Base-by-base conservation (phyloP, 35 echinoderm and acorn worm species). In the Ophiothrix spiculata region DNA sequence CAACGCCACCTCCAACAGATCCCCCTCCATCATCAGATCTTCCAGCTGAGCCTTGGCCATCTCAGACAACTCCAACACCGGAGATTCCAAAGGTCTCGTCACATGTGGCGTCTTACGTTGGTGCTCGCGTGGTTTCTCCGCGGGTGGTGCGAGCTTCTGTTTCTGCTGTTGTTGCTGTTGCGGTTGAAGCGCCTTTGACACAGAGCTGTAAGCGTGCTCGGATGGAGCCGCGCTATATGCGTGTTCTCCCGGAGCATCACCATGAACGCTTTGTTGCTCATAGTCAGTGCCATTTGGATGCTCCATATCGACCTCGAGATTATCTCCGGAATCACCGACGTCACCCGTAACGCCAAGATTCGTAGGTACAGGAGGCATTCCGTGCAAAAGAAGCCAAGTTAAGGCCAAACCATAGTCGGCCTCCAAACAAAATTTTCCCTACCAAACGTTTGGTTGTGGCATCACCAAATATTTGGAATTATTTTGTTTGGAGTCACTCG, bases 161-260 rank as follows among this genome's bases (percentile, higher is more conserved):
- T 64, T 25, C 60, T 69, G 60, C 19, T 49, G 42, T 49, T 49
- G 56, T 38, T 39, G 77, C 46, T 39, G 32, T 32, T 79, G 75
- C 14, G 86, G 40, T 31, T 56, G 85, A 37, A 41, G 77, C 11
- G 75, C 4, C 75, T 93, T 91, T 36, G 92, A 94, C 35, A 86
- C 86, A 39, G 96, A 63, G 84, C 96, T 99, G 83, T 99, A 99
- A 19, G 96, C 92, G 83, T 99, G 96, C 81, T 99, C 96, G 28
- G 96, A 90, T n/a, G 76, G 87, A 32, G 90, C 84, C 17, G 86
- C 77, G 80, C 78, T 80, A 38, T 78, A 88, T 1, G 86, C 32
- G 31, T 88, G 76, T 60, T 88, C 86, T 1, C 37, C 38, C 6
- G 80, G 56, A 31, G 40, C 56, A 28, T 82, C 80, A 54, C 56